Conservation (phyloP, 2,113 vertebrate species). For the Emydura subglobosa region DNA sequence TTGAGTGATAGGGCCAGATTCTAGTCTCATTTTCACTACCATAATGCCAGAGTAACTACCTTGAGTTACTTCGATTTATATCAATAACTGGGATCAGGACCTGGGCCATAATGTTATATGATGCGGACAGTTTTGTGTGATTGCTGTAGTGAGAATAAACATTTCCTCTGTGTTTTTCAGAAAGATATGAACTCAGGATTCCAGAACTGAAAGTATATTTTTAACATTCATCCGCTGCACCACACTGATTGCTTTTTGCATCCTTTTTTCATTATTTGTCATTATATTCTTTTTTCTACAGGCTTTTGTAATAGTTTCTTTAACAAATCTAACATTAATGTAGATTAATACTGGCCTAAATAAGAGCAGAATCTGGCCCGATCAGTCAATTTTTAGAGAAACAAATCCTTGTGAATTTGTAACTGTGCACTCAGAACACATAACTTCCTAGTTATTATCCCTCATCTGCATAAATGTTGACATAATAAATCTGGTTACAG, state of each 20-base stretch:
- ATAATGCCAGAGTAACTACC: too few species aligned
- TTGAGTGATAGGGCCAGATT: background rate
- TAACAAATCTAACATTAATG: background rate
- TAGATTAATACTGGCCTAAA: background rate
- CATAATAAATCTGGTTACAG: background rate
- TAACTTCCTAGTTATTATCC: background rate
- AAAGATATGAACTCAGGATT: background rate
- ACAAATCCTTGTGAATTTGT: background rate
- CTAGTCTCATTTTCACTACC: background rate
- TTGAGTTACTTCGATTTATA: background rate
- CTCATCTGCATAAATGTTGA: background rate
- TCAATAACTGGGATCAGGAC: background rate
- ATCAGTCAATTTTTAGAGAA: background rate
- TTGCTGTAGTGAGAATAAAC: rapidly evolving
- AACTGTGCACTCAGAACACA: background rate
- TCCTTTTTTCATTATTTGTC: background rate
- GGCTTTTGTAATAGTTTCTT: background rate
- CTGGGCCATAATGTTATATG: background rate
- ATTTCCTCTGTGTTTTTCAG: background rate
- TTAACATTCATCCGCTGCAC: background rate
- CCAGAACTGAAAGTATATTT: background rate
- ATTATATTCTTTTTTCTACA: background rate
- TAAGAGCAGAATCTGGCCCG: background rate
- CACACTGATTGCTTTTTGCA: background rate
- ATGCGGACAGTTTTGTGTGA: background rate